phyloP scores from a whole-genome alignment of 2,113 vertebrate genomes.

The Eulemur rufifrons region DNA sequence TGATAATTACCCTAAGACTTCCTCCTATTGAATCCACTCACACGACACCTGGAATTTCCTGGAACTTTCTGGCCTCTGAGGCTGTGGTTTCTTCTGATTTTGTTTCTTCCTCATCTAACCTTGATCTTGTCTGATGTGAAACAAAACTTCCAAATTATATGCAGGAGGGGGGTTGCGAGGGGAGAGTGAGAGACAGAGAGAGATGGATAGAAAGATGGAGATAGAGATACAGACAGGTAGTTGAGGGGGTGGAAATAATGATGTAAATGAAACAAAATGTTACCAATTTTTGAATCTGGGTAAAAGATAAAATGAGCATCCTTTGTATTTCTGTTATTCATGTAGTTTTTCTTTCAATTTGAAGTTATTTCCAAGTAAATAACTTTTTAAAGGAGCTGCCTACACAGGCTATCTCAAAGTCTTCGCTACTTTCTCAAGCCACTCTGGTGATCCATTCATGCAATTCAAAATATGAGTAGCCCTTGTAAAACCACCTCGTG shows the following conservation, averaged over 20 bases:
- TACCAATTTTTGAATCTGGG: background rate
- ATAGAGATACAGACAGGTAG: background rate
- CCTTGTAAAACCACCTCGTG: background rate
- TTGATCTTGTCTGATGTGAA: background rate
- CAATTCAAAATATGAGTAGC: background rate
- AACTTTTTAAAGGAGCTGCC: background rate
- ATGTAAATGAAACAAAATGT: too few species aligned
- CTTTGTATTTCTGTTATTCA: background rate
- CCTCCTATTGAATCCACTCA: background rate
- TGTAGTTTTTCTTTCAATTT: background rate
- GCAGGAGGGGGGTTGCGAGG: background rate
- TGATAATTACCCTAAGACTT: background rate
- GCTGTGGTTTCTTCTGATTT: background rate
- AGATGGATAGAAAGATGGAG: background rate
- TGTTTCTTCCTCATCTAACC: background rate
- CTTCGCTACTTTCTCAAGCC: background rate
- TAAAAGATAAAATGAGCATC: background rate
- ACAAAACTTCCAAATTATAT: background rate
- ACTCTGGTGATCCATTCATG: background rate
- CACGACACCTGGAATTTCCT: conserved; percentile 34
- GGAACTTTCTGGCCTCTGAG: background rate
- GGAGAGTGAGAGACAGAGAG: background rate
- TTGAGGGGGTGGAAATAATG: too few species aligned
- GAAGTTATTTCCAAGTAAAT: background rate
- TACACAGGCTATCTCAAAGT: background rate